phyloP scores from a whole-genome alignment of 2,797 vertebrate genomes.

The Paguma larvata region DNA sequence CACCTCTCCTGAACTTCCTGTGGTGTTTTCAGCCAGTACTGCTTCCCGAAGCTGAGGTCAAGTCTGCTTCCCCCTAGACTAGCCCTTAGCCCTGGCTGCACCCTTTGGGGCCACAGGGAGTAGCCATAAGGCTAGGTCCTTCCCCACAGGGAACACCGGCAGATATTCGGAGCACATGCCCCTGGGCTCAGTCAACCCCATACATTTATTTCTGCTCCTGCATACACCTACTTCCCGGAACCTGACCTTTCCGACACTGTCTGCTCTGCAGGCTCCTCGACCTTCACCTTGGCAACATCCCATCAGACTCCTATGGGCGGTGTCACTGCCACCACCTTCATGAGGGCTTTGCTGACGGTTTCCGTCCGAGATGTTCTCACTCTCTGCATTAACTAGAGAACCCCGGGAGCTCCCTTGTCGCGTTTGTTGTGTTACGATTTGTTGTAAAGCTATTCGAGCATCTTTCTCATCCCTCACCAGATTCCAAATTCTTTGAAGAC shows the following conservation, averaged over 20 bases:
- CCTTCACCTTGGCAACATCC: not conserved
- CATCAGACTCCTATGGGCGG: not conserved
- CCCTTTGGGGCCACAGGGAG: not conserved
- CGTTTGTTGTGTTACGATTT: not conserved
- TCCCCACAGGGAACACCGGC: not conserved
- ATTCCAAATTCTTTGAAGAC: constrained; percentile 12
- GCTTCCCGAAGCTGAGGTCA: not conserved
- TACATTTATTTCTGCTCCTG: not conserved
- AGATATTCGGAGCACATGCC: not conserved
- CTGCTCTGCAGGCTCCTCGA: not conserved
- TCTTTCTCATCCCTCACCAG: constrained; percentile 2
- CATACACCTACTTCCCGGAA: not conserved
- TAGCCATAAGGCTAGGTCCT: not conserved
- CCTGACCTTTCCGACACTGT: not conserved
- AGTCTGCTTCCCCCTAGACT: not conserved
- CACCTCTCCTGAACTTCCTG: not conserved
- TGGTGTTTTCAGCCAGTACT: not conserved
- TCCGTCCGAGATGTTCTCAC: not conserved
- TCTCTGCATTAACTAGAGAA: not conserved
- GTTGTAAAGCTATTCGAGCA: constrained; percentile 28
- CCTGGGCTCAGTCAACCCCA: not conserved
- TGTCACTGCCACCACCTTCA: not conserved
- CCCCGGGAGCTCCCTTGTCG: not conserved
- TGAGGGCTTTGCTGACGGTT: not conserved
- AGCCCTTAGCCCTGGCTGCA: not conserved